Evolutionary conservation across 2,888 invertebrate genomes (phyloP), one percentile per base, ranked within the genome.

Genomic region (Clunio marinus): DNA sequence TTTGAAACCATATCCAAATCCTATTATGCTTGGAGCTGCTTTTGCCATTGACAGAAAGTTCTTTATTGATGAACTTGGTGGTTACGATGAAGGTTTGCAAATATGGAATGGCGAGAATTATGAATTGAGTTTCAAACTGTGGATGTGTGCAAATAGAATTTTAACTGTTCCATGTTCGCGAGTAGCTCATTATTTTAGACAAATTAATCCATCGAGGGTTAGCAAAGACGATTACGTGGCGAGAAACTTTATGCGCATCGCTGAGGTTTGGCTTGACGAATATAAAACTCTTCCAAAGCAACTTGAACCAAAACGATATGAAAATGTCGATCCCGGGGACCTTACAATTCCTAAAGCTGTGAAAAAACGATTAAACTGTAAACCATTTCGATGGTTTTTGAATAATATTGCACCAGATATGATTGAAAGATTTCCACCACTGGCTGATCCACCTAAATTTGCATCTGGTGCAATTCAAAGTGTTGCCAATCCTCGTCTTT

Each of bases 61-160:
- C 25, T 66, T 66, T 22, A 7, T 51, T 1, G 35, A 66, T 4
- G 66, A 66, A 55, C 37, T 68, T 15, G 41, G 41, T 3, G 68
- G 68, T 7, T 68, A 68, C 25, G 68, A 68, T 13, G 68, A 68
- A 58, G 68, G 32, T 8, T 27, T 68, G 3, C 27, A 58, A 58
- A 58, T 68, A 17, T 68, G 68, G 68, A 68, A 68, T 28, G 68
- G 58, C 8, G 68, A 68, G 15, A 68, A 68, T 25, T 68, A 68
- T 35, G 68, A 68, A 27, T 28, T 68, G 15, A 58, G 58, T 15
- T 58, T 68, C 10, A 68, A 68, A 8, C 58, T 68, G 2, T 68
- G 68, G 68, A n/a, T 68, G 25, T 68, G 68, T 17, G 32, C 35
- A 24, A 58, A 58, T 27, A 41, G 68, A 7, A 25, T 68, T 8